Evolutionary conservation across 2,888 invertebrate species (phyloP), one percentile per base, ranked within the genome.

Genomic region (Pocota personata): DNA sequence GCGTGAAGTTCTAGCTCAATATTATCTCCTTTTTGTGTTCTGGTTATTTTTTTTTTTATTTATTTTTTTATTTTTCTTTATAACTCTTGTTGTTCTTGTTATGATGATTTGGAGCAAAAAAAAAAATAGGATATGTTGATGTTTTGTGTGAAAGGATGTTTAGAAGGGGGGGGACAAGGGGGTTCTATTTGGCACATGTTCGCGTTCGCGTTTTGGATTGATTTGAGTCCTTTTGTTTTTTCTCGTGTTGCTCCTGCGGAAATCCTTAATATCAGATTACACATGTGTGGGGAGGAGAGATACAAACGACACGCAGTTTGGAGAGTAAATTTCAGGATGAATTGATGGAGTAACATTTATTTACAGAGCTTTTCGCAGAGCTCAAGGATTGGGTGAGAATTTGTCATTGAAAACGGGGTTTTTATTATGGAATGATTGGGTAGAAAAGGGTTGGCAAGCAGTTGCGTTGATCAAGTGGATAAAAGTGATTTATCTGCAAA

Each of bases 1-100:
- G 71, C 64, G 75, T 84, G 80, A 76, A 83, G 71, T 78, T 76
- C 72, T 84, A 66, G 71, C 84, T 83, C 79, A 87, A 87, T 87
- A 83, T 83, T 87, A 83, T 78, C 57, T 66, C 57, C 30, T 35
- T 60, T 48, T 40, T 72, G 43, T 43, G 10, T 12, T 50, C 46
- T 46, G 48, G 12, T 55, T 48, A n/a, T 52, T 64, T 69, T 55
- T 52, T 43, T 30, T 60, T 30, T 43, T 19, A 32, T 48, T 30
- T 30, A 58, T 32, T 30, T 58, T 55, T 12, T 2, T 30, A 19
- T 76, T 46, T 48, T 71, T 58, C 43, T 62, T 32, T 73, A 40
- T 30, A 73, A 69, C 40, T 75, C 43, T 62, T 66, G 40, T 71
- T 71, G 78, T 69, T 64, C 50, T 58, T 84, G 64, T 79, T 71